A percentile compares a stretch with the other conserved stretches of the same genome.
Evolutionary conservation across 2,888 invertebrate genomes (phyloP).

Genomic region (Anagyrus pseudococci): DNA sequence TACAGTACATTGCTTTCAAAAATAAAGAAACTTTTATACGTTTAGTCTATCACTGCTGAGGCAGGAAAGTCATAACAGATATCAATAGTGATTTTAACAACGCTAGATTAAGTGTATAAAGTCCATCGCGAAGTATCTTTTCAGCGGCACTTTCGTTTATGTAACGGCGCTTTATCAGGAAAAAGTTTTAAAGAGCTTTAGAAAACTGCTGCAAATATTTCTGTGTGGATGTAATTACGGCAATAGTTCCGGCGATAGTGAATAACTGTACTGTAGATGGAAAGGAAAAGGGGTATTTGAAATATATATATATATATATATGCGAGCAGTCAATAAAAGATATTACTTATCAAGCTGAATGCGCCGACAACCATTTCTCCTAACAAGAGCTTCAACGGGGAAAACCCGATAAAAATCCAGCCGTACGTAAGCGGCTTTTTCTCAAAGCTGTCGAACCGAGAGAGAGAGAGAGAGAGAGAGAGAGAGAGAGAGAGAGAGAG

Average conservation of each 20-base stretch:
- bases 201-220: not conserved
- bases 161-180: too few species aligned
- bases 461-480: not conserved
- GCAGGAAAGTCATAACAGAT: too few species aligned
- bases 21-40: too few species aligned
- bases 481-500: not conserved
- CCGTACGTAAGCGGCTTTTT: constrained; percentile 13
- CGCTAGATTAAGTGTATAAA: too few species aligned
- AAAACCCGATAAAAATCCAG: constrained; percentile 6
- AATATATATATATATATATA: not conserved
- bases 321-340: constrained; percentile 16
- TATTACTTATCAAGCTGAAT: constrained; percentile 28
- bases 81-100: too few species aligned
- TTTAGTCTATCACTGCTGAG: too few species aligned
- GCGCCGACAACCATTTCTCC: constrained; percentile 1
- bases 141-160: too few species aligned
- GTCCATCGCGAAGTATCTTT: too few species aligned
- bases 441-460: not conserved
- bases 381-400: constrained; percentile 8
- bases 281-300: not conserved
- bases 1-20: too few species aligned
- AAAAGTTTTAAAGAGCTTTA: not conserved
- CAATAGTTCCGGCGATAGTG: not conserved
- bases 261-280: too few species aligned
- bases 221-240: not conserved